Conservation (phyloP, 2,888 invertebrate species). For the Melipona bicolor region DNA sequence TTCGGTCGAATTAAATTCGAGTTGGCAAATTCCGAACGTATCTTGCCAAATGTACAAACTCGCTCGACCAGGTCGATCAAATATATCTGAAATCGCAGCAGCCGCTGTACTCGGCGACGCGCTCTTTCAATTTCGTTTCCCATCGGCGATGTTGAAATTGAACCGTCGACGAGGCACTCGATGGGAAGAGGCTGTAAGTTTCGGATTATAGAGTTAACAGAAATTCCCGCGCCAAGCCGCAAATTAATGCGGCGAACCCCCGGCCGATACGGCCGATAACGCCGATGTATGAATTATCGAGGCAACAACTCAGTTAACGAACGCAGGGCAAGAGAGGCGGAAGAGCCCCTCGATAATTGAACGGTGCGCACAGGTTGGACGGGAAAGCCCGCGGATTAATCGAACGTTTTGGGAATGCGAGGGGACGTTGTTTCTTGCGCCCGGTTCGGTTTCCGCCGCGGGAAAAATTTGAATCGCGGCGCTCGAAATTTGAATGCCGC, state of each 20-base stretch:
- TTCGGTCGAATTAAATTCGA: too few species aligned
- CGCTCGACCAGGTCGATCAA: too few species aligned
- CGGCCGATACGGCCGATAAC: conserved; percentile 60
- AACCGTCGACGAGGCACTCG: conserved; percentile 5
- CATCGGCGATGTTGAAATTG: conserved; percentile 8
- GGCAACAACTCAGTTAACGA: conserved; percentile 72
- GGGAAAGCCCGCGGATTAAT: conserved; percentile 59
- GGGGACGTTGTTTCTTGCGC: conserved; percentile 30
- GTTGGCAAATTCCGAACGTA: too few species aligned
- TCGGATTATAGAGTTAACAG: conserved; percentile 65
- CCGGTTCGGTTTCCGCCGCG: background rate
- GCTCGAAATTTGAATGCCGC: too few species aligned
- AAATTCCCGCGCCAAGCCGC: conserved; percentile 63
- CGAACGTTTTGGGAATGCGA: conserved; percentile 43
- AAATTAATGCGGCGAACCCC: conserved; percentile 64
- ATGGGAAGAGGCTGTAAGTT: conserved; percentile 46
- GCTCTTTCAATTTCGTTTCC: background rate
- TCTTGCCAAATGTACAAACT: too few species aligned
- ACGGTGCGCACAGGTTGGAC: conserved; percentile 61
- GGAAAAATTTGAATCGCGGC: background rate
- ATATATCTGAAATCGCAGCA: background rate
- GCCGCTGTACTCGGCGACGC: background rate
- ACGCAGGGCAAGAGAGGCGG: conserved; percentile 58
- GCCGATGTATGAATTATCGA: conserved; percentile 70
- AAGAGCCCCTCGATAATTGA: conserved; percentile 65